These are phyloP conservation scores for Hydropsyche betteni DNA, from an alignment of 2,888 invertebrate species.

Conservation along the genomic window DNA sequence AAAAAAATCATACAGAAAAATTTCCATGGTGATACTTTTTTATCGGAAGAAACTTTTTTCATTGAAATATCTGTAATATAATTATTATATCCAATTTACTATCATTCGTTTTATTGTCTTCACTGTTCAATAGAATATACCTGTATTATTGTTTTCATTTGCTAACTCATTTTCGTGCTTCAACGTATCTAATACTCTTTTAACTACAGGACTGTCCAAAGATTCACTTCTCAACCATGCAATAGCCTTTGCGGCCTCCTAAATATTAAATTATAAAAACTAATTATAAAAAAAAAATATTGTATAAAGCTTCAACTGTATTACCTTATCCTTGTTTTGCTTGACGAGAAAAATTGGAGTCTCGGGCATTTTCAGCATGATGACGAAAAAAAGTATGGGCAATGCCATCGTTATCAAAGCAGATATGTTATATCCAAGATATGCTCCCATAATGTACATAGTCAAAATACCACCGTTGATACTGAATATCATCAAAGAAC, in stretches of 20 bases:
- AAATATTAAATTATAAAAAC: slow-evolving; percentile 16
- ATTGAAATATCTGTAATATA: too few relatives aligned
- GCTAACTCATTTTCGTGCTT: slow-evolving; percentile 38
- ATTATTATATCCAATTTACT: neutral
- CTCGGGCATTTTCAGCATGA: slow-evolving; percentile 68
- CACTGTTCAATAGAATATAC: too few relatives aligned
- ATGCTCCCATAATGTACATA: slow-evolving; percentile 63
- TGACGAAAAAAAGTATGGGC: slow-evolving; percentile 61
- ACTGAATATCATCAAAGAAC: slow-evolving; percentile 65
- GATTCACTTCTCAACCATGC: slow-evolving; percentile 46
- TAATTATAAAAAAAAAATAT: neutral
- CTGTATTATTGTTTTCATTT: too few relatives aligned
- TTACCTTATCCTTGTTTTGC: too few relatives aligned
- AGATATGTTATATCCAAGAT: slow-evolving; percentile 61
- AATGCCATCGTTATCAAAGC: slow-evolving; percentile 63
- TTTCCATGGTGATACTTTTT: slow-evolving; percentile 42
- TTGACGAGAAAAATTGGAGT: slow-evolving; percentile 57
- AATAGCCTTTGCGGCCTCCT: slow-evolving; percentile 49
- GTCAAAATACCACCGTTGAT: slow-evolving; percentile 65
- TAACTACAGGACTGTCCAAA: slow-evolving; percentile 41
- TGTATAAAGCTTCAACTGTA: neutral
- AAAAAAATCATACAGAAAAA: slow-evolving; percentile 38
- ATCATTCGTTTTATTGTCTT: too few relatives aligned
- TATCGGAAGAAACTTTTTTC: too few relatives aligned
- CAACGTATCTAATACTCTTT: slow-evolving; percentile 48